Conservation (phyloP, 1,140 invertebrate genomes). For the Drosophila pectinifera region DNA sequence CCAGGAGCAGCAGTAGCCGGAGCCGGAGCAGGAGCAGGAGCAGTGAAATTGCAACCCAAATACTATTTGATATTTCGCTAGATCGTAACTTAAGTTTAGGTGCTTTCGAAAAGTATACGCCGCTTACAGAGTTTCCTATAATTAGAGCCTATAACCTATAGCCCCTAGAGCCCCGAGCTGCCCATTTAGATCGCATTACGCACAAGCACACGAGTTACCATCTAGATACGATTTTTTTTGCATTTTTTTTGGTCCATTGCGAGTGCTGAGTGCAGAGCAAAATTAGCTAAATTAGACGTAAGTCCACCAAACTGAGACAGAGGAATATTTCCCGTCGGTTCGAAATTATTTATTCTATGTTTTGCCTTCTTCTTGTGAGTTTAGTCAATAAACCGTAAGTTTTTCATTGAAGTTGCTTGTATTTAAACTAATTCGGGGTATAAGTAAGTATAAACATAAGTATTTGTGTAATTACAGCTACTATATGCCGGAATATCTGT, state of each 20-base stretch:
- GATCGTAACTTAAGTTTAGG: conserved; percentile 76
- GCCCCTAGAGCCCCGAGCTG: conserved; percentile 31
- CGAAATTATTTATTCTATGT: conserved; percentile 76
- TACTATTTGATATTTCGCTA: conserved; percentile 82
- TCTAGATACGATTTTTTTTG: conserved; percentile 15
- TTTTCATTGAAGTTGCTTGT: conserved; percentile 45
- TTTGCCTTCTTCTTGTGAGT: conserved; percentile 74
- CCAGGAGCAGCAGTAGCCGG: conserved; percentile 3
- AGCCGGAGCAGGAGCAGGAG: conserved; percentile 2
- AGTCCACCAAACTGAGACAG: too few species aligned
- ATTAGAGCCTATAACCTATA: conserved; percentile 50
- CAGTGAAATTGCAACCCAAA: conserved; percentile 77
- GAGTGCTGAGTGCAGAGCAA: conserved; percentile 56
- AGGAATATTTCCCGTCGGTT: conserved; percentile 45
- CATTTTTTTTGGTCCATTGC: conserved; percentile 41
- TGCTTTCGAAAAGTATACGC: conserved; percentile 83
- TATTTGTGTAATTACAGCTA: too few species aligned
- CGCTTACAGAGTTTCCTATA: conserved; percentile 81
- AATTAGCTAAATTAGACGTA: conserved; percentile 74
- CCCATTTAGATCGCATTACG: conserved; percentile 21
- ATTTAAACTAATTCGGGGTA: too few species aligned
- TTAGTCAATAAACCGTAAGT: conserved; percentile 80
- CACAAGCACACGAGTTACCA: conserved; percentile 41
- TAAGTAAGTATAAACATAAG: too few species aligned
- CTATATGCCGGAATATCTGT: too few species aligned